phyloP scores from a whole-genome alignment of 2,888 invertebrate species.

The Lamellibrachia columna region DNA sequence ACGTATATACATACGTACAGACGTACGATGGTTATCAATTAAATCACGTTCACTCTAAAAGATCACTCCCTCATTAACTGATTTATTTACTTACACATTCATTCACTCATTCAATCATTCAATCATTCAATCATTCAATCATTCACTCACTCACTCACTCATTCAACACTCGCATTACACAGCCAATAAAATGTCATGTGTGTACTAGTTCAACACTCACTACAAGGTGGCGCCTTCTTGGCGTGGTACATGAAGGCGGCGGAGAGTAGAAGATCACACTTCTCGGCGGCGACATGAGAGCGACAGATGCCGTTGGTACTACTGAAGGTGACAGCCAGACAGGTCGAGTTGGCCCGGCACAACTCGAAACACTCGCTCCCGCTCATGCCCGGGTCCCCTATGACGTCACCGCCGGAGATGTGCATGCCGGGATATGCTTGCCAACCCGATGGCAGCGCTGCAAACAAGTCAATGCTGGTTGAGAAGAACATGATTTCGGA shows the following conservation, averaged over 20 bases:
- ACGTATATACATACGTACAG: too few species aligned
- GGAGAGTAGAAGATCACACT: background rate
- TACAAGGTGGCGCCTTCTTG: background rate
- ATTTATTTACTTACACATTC: too few species aligned
- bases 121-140: background rate
- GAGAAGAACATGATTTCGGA: background rate
- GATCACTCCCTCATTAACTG: too few species aligned
- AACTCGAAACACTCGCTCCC: conserved; percentile 9
- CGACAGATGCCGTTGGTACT: background rate
- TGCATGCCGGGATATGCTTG: conserved; percentile 6
- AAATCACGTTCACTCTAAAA: too few species aligned
- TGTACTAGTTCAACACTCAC: background rate
- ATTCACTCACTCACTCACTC: background rate
- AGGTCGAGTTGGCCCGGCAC: background rate
- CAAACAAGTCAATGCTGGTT: background rate
- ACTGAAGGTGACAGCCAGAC: background rate
- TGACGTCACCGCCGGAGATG: background rate
- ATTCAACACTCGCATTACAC: background rate
- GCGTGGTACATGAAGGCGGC: background rate
- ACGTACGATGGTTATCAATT: too few species aligned
- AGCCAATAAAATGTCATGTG: too few species aligned
- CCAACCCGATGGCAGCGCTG: background rate
- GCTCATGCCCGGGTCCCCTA: background rate
- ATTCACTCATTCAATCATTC: background rate
- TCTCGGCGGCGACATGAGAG: background rate